Base-by-base conservation (phyloP, 2,888 invertebrate species). In the Strigamia crassipes region DNA sequence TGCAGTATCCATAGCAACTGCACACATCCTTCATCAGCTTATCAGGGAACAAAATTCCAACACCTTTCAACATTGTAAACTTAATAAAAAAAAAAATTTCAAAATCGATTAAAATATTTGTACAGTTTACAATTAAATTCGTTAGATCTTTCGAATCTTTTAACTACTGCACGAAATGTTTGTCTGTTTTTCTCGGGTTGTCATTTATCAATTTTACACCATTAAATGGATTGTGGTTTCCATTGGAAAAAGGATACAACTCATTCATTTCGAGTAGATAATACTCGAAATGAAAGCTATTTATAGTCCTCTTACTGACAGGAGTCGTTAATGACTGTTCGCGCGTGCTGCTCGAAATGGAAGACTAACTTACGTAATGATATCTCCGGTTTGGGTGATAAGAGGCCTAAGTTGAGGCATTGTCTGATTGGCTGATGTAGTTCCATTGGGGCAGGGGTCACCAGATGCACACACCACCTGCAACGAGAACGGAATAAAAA, bases 351-450 rank as follows among this genome's bases (percentile, higher is more conserved):
- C 31, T n/a, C 42, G 18, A 78, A 0, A 78, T 42, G 42, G 42
- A 41, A 13, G 38, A 42, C 38, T 78, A 38, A 80, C 80, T 80
- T 51, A 80, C 80, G 80, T 80, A 46, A 80, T 80, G 51, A 51
- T 51, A 51, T 80, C 80, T 23, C 51, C 51, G 23, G 80, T 51
- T 51, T 80, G 80, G 80, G 80, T 51, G 51, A 51, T 51, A 51
- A 80, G 42, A 31, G 80, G 80, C 23, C 51, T 42, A 23, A 80
- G 56, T 51, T 80, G 80, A 80, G 80, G 80, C 31, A 80, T 80
- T 23, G 80, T 51, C 46, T 51, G 31, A 31, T 42, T 51, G 46
- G 42, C 51, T 23, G 42, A 42, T 31, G 80, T 80, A 23, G 78
- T 78, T 78, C 78, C 78, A 38, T 78, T 78, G 42, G 78, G 78